A percentile compares a stretch with the other conserved stretches of the same genome.
phyloP scores from a whole-genome alignment of 1,140 invertebrate species.

The Anastatus disparis region DNA sequence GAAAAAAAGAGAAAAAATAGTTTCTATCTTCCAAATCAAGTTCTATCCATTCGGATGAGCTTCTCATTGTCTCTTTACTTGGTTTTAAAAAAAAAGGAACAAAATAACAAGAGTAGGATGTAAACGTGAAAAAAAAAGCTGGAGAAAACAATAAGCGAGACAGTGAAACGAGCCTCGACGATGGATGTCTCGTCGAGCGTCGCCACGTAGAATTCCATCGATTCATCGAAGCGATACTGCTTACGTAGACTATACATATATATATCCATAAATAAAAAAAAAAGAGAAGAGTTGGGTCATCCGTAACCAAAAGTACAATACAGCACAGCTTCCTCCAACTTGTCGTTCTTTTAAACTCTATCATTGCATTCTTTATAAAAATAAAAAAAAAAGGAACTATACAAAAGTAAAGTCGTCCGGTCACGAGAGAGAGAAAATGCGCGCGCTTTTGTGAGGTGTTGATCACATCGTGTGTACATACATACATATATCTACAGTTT shows the following conservation, averaged over 20 bases:
- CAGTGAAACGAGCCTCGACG: neutral
- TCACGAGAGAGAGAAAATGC: too few species aligned
- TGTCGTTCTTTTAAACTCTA: conserved; percentile 4
- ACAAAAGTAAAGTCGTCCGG: too few species aligned
- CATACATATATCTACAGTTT: conserved; percentile 44
- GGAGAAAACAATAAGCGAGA: conserved; percentile 16
- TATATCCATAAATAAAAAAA: conserved; percentile 2
- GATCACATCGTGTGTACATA: conserved; percentile 45
- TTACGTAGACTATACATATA: neutral
- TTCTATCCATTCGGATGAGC: neutral
- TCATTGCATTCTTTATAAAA: neutral
- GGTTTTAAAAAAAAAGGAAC: neutral
- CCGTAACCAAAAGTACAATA: conserved; percentile 48
- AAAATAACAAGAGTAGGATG: too few species aligned
- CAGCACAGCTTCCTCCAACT: conserved; percentile 41
- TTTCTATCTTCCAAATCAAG: neutral
- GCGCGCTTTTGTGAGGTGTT: conserved; percentile 40
- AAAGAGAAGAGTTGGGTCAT: conserved; percentile 33
- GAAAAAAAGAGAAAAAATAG: too few species aligned
- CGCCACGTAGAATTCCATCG: conserved; percentile 25
- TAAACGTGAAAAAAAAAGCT: neutral
- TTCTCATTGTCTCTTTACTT: neutral
- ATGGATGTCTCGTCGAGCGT: neutral
- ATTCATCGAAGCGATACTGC: conserved; percentile 26
- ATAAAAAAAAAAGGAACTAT: too few species aligned